Conservation (phyloP, 2,888 invertebrate species). For the Chrysolina americana region DNA sequence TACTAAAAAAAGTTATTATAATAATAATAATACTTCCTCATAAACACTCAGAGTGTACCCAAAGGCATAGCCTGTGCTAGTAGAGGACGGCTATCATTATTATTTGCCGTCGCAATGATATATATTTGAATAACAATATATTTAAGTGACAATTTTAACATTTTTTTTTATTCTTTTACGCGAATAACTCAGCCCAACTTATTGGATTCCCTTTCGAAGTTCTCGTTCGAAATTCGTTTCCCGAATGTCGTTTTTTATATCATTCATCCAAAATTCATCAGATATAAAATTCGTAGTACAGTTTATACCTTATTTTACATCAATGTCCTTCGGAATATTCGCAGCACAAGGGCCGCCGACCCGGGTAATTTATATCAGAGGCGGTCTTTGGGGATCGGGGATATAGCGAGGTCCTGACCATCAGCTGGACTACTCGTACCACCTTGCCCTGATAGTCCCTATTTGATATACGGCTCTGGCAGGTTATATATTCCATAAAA, state of each 20-base stretch:
- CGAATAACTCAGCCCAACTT: too few relatives aligned
- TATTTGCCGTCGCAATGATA: too few relatives aligned
- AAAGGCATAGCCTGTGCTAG: too few relatives aligned
- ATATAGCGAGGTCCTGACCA: conserved; percentile 53
- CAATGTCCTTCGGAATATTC: conserved; percentile 54
- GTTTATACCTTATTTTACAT: conserved; percentile 55
- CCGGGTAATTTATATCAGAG: conserved; percentile 31
- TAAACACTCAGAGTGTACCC: too few relatives aligned
- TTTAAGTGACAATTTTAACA: too few relatives aligned
- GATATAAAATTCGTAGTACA: conserved; percentile 49
- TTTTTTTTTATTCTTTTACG: too few relatives aligned
- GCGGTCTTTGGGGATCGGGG: conserved; percentile 52
- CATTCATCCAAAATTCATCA: conserved; percentile 43
- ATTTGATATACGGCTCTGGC: conserved; percentile 68
- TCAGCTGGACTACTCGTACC: conserved; percentile 59
- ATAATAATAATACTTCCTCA: too few relatives aligned
- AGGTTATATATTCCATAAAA: conserved; percentile 69
- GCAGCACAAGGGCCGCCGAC: conserved; percentile 11
- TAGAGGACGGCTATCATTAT: too few relatives aligned
- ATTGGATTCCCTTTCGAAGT: too few relatives aligned
- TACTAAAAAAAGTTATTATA: too few relatives aligned
- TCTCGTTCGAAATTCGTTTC: neutral
- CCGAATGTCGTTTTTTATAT: conserved; percentile 30
- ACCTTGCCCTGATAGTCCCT: conserved; percentile 69
- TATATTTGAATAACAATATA: too few relatives aligned